phyloP scores from a whole-genome alignment of 2,113 vertebrate species.

The Brienomyrus longianalis region DNA sequence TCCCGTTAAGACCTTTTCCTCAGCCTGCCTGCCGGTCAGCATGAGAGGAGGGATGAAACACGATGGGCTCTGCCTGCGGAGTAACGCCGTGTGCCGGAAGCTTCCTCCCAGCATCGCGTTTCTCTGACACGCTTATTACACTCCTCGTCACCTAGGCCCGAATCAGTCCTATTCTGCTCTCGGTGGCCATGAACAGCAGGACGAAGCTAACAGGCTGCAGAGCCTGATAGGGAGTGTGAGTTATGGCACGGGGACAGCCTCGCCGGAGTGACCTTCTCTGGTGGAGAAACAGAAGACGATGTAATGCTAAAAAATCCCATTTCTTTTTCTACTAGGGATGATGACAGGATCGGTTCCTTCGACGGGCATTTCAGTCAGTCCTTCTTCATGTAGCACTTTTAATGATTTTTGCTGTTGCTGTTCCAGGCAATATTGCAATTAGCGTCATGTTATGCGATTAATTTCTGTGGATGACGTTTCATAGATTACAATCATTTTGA shows the following conservation, averaged over 20 bases:
- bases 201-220: neutral
- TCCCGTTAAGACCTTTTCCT: neutral
- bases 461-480: neutral
- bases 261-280: neutral
- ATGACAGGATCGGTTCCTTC: neutral
- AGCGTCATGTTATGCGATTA: neutral
- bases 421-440: neutral
- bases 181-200: neutral
- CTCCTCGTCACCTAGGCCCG: neutral
- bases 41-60: neutral
- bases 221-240: neutral
- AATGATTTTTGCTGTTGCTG: neutral
- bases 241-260: neutral
- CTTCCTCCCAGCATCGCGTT: neutral
- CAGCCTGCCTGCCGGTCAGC: neutral
- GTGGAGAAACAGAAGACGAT: neutral
- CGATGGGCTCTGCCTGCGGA: neutral
- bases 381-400: neutral
- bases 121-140: neutral
- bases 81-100: neutral
- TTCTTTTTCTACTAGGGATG: neutral
- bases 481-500: neutral
- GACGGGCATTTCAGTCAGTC: neutral
- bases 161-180: neutral
- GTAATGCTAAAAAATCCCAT: neutral